Percentiles rank a stretch among this genome's conserved stretches.
Evolutionary conservation across 2,888 invertebrate genomes (phyloP).

Genomic region (Argynnis bischoffii): DNA sequence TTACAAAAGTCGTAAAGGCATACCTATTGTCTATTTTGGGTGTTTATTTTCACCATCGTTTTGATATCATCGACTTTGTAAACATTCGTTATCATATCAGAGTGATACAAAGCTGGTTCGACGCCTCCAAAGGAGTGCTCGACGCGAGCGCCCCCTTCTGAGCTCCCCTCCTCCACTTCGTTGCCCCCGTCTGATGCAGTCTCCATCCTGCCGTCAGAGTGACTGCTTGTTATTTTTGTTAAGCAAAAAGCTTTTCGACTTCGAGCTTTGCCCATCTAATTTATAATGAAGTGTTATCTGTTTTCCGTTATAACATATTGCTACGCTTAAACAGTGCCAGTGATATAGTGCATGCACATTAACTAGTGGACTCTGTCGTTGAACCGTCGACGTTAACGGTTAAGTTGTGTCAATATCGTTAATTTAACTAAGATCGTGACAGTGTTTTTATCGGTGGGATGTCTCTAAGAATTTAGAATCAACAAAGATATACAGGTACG

Average conservation of each 20-base stretch:
- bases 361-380: conserved; percentile 42
- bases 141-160: conserved; percentile 67
- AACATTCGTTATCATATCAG: conserved; percentile 76
- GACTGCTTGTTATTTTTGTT: conserved; percentile 48
- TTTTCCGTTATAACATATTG: conserved; percentile 49
- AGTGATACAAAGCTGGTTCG: conserved; percentile 68
- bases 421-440: conserved; percentile 67
- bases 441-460: conserved; percentile 67
- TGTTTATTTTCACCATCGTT: conserved; percentile 29
- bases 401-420: conserved; percentile 64
- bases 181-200: conserved; percentile 67
- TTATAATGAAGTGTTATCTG: conserved; percentile 60
- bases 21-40: conserved; percentile 13
- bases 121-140: conserved; percentile 55
- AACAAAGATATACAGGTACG: conserved; percentile 60
- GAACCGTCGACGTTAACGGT: conserved; percentile 60
- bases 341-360: conserved; percentile 45
- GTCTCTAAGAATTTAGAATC: conserved; percentile 63
- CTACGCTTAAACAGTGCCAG: conserved; percentile 45
- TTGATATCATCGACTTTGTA: conserved; percentile 62
- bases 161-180: conserved; percentile 51
- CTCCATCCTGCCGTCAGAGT: conserved; percentile 55
- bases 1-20: neutral
- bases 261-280: conserved; percentile 72
- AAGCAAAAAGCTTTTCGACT: conserved; percentile 62